Evolutionary conservation across 2,113 vertebrate species (phyloP), one percentile per base, ranked within the genome.

Genomic region (Grantiella picta): DNA sequence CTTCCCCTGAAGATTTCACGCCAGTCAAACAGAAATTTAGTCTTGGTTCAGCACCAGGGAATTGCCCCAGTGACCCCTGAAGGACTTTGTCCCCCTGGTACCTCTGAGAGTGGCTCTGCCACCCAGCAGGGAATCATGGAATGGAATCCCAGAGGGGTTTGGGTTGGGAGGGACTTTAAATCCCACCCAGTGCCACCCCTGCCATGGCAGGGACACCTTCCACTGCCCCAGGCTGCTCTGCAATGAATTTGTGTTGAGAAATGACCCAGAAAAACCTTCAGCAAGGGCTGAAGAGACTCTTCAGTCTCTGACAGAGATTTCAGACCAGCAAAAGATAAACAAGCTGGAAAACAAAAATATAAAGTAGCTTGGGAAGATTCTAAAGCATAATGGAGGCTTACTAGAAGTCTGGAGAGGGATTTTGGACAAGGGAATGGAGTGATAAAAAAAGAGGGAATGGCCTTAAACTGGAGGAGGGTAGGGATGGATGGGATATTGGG

Each of bases 401-500:
- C 1, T 1, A 12, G 11, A 1, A 23, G 3, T 19, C 10, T 36
- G 44, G 59, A 33, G 22, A 24, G 22, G 50, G 77, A 44, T 27
- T 59, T 59, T 23, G 38, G 42, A 65, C 10, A 36, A 65, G 60
- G 45, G 36, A 25, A 23, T 20, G 50, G 35, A 50, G 50, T 5
- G 31, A 44, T 3, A 10, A 19, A 7, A 52, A 56, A 50, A 33
- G 10, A 8, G 7, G 22, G 15, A 44, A 65, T 36, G 2, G 42
- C 15, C 31, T 73, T 9, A 13, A 33, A 4, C 1, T 72, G 52
- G 23, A 27, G 10, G 14, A 57, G 1, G 22, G 18, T 12, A 24
- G 8, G 27, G 5, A 0, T 16, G 0, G 36, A 0, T 65, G 59
- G 50, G 59, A 57, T 33, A 0, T 33, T 28, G 50, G 66, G 15